These are phyloP conservation scores for Trematocara stigmaticum DNA, from an alignment of 2,113 vertebrate species.

Conservation along the genomic window DNA sequence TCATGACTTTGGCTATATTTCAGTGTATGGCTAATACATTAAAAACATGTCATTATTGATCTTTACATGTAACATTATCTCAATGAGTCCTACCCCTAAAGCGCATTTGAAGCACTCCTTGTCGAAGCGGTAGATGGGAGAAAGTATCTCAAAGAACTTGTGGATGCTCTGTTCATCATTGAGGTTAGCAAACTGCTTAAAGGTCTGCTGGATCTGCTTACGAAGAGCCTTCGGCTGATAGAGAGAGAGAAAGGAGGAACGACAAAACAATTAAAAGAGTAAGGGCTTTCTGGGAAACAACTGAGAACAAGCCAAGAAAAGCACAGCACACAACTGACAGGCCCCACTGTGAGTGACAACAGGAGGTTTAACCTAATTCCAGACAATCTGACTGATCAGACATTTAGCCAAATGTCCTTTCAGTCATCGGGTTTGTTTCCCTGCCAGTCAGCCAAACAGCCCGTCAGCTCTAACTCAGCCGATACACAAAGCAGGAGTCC, in stretches of 20 bases:
- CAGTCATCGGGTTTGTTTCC: neutral
- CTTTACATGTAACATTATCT: neutral
- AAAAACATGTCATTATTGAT: neutral
- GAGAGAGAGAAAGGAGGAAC: neutral
- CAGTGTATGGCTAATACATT: neutral
- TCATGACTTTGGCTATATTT: neutral
- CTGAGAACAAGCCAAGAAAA: conserved; percentile 3
- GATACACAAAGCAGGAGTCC: neutral
- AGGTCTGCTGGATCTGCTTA: conserved; percentile 96
- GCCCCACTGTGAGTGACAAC: conserved; percentile 13
- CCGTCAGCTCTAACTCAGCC: neutral
- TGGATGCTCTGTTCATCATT: conserved; percentile 97
- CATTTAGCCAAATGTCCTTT: conserved; percentile 29
- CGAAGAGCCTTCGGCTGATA: conserved; percentile 90
- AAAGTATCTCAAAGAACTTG: conserved; percentile 97
- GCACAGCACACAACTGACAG: neutral
- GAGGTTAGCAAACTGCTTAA: conserved; percentile 94
- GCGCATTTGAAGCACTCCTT: conserved; percentile 99
- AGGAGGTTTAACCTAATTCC: conserved; percentile 27
- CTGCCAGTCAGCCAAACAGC: neutral
- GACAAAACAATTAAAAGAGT: neutral
- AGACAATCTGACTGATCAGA: conserved; percentile 32
- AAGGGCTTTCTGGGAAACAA: neutral
- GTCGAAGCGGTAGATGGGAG: conserved; percentile 92
- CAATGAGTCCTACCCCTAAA: conserved; percentile 80